Evolutionary conservation across 2,797 vertebrate genomes (phyloP).

Genomic region (Pangasius mekongensis): DNA sequence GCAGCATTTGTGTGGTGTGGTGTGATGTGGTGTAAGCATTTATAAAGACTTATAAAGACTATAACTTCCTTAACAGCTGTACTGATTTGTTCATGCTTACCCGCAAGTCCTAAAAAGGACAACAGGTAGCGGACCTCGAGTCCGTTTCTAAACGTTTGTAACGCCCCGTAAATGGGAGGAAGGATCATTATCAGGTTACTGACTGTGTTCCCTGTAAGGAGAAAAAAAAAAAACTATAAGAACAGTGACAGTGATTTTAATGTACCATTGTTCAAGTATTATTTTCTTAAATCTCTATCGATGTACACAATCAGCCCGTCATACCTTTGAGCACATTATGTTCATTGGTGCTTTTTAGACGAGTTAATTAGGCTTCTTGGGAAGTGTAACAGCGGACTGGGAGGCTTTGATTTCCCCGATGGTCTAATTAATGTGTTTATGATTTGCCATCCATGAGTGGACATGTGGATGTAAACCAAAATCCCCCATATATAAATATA

Average conservation of each 20-base stretch:
- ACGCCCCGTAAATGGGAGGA: slow-evolving; percentile 91
- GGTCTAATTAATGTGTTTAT: background rate
- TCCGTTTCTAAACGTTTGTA: slow-evolving; percentile 87
- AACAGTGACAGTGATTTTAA: background rate
- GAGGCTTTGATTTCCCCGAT: background rate
- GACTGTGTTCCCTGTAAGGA: slow-evolving; percentile 91
- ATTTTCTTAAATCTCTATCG: background rate
- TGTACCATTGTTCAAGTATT: background rate
- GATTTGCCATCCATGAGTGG: background rate
- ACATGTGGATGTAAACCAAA: background rate
- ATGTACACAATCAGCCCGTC: background rate
- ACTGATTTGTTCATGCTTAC: slow-evolving; percentile 66
- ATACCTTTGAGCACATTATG: background rate
- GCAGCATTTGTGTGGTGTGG: too few species aligned
- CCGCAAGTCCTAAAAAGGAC: slow-evolving; percentile 92
- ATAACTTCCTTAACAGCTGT: background rate
- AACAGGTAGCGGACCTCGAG: slow-evolving; percentile 91
- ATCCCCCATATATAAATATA: background rate
- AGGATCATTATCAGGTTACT: slow-evolving; percentile 99
- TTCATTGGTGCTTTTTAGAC: too few species aligned
- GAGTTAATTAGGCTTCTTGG: background rate
- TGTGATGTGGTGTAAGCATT: background rate
- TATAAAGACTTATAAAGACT: background rate
- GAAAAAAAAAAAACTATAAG: slow-evolving; percentile 28
- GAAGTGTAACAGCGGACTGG: background rate